These are phyloP conservation scores for Emys orbicularis DNA, from an alignment of 2,797 vertebrate genomes.

Conservation along the genomic window DNA sequence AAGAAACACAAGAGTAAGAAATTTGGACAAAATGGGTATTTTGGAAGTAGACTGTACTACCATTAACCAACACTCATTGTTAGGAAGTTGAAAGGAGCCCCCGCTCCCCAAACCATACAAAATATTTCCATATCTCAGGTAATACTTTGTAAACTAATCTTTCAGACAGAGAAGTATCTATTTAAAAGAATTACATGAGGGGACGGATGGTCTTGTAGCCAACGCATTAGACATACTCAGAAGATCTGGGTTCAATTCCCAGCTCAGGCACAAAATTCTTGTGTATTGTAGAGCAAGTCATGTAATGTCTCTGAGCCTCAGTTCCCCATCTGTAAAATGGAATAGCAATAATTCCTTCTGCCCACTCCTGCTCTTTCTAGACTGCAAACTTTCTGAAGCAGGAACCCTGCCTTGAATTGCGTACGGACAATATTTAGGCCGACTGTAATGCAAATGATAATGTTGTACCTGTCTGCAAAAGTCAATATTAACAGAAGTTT, in stretches of 20 bases:
- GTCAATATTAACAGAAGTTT: neutral
- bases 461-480: neutral
- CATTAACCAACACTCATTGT: neutral
- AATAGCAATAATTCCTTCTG: neutral
- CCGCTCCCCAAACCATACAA: neutral
- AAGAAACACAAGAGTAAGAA: neutral
- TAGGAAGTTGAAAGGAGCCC: neutral
- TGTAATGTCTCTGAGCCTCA: neutral
- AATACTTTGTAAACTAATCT: neutral
- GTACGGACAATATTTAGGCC: rapidly evolving
- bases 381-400: neutral
- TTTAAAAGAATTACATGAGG: neutral
- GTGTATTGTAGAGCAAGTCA: neutral
- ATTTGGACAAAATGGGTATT: neutral
- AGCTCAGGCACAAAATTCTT: neutral
- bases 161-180: neutral
- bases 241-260: neutral
- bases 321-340: neutral
- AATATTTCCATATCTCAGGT: neutral
- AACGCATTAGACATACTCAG: neutral
- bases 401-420: neutral
- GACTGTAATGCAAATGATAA: neutral
- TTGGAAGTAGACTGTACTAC: neutral
- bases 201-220: neutral
- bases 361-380: neutral